Evolutionary conservation across 2,797 vertebrate species (phyloP), one percentile per base, ranked within the genome.

Genomic region (Malurus leucopterus): DNA sequence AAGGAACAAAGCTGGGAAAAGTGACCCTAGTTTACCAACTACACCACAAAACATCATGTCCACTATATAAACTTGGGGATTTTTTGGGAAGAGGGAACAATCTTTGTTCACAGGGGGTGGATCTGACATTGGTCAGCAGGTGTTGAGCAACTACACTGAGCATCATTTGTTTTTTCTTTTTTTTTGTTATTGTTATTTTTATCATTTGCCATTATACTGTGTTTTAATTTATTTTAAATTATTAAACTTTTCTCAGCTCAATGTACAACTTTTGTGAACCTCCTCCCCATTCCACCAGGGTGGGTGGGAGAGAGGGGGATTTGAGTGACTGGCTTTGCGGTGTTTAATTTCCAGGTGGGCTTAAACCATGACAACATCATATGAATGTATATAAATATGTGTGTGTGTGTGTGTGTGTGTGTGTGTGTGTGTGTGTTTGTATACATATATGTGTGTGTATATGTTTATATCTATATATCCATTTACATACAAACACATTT

Each of bases 51-150:
- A n/a, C 2, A 5, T 58, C 20, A 13, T 40, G 8, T 5, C 20
- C 12, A 15, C 24, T 34, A 30, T 13, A 63, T 14, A 50, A 40
- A 32, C 6, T 18, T 10, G 16, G 8, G 8, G 3, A 57, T 8
- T 64, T 58, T 26, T 0, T 21, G 14, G 40, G 29, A 46, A 71
- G 32, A 64, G 16, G 29, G 11, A 20, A 2, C 15, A 8, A 38
- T 32, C 11, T 57, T 5, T n/a, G 15, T 44, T 64, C n/a, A 21
- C 2, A 0, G 6, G 2, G 5, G 3, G 7, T 16, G 3, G 5
- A 5, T 64, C 23, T 64, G 67, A 4, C 17, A 51, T 50, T 7
- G 6, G 15, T 59, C 32, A 64, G 20, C 40, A 24, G 13, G 8
- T 58, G 5, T 5, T 58, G n/a, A 64, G 23, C 7, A 44, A 29